Evolutionary conservation across 2,113 vertebrate genomes (phyloP), one percentile per base, ranked within the genome.

Genomic region (Lonchura striata): DNA sequence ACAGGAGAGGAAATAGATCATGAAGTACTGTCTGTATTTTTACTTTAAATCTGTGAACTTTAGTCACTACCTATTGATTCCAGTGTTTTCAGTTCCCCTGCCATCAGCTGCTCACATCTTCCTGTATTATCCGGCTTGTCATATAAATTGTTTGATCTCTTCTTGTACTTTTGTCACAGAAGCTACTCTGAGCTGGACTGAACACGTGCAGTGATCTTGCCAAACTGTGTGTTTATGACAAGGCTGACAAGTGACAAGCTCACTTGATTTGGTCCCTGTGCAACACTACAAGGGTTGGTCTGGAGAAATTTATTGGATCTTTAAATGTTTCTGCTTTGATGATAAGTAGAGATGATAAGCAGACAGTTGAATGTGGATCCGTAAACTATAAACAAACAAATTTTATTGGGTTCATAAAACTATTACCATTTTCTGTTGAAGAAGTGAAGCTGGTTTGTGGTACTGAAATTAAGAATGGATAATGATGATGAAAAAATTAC

Each of bases 141-240:
- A 94, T 80, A 82, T 79, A 69, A 83, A 78, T 90, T 83, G 44
- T 94, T 96, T 94, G 80, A 93, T 95, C 77, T 89, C 53, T 64
- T 87, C 72, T 81, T 96, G 71, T 86, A 52, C 72, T 86, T 92
- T 68, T 93, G 57, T 84, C 53, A 49, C 88, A 82, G 85, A 90
- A 92, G 88, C 71, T 46, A 2, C 76, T 47, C 8, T 35, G 88
- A 89, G 57, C 68, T 63, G 88, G 83, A 56, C 80, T 37, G 86
- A 86, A 76, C 56, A 18, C 0, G 30, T 82, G 61, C 74, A 57
- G 37, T 76, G 65, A 90, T 92, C 77, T 88, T 70, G 68, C 72
- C 72, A 85, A 84, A 30, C 76, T 63, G n/a, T 31, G 37, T 80
- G 83, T 5, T 25, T 46, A 35, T 61, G 86, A 76, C 86, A 87